Evolutionary conservation across 2,797 vertebrate genomes (phyloP).

Genomic region (Halcyon leucocephala): DNA sequence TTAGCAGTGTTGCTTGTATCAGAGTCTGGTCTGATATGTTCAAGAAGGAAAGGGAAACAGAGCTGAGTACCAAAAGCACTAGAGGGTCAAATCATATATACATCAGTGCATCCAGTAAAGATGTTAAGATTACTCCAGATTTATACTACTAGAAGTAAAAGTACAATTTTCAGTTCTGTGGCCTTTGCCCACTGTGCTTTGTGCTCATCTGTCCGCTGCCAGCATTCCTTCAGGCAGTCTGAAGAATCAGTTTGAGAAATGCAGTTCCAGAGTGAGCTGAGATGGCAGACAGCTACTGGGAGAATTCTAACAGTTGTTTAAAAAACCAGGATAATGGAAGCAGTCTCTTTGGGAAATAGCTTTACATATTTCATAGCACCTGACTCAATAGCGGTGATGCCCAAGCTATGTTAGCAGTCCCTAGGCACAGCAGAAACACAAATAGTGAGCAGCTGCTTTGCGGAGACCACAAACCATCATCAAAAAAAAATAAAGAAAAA

Average conservation of each 20-base stretch:
- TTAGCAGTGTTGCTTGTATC: not conserved
- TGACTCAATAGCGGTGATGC: not conserved
- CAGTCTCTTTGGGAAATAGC: conserved; percentile 38
- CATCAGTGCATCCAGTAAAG: not conserved
- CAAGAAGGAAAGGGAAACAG: not conserved
- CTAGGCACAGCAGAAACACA: not conserved
- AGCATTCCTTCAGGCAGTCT: not conserved
- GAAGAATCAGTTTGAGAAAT: not conserved
- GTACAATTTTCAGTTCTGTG: not conserved
- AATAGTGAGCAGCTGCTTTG: conserved; percentile 46
- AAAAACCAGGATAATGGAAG: not conserved
- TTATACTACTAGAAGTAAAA: not conserved
- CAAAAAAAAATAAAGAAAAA: not conserved
- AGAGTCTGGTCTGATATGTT: not conserved
- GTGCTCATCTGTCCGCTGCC: not conserved
- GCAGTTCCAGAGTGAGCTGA: conserved; percentile 9
- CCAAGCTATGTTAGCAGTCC: conserved; percentile 32
- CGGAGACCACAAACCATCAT: conserved; percentile 8
- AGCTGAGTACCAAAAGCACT: not conserved
- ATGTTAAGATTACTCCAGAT: not conserved
- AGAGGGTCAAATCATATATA: not conserved
- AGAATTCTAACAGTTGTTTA: not conserved
- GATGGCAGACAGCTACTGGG: not conserved
- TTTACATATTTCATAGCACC: conserved; percentile 56
- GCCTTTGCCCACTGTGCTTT: not conserved